Base-by-base conservation (phyloP, 2,888 invertebrate genomes). In the Athalia cordata region DNA sequence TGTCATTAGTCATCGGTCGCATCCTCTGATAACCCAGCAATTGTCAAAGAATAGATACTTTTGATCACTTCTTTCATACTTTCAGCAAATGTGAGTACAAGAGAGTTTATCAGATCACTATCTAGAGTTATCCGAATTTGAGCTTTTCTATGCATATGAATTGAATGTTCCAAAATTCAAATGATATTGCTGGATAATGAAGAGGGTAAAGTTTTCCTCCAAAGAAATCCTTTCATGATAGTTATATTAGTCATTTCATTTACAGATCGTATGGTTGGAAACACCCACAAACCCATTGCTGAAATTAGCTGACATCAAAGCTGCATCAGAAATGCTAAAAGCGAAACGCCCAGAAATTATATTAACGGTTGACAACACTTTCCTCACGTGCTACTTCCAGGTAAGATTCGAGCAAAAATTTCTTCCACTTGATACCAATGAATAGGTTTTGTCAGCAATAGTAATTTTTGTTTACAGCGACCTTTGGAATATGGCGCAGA, bases 261-360 rank as follows among this genome's bases (percentile, higher is more conserved):
- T 92, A 64, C 85, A 95, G 95, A 91, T 96, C 90, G 92, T 99
- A 61, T 99, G 99, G 98, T 90, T 98, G 80, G 99, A 99, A 91
- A 95, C 96, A 0, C 99, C 99, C 0, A 98, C 99, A n/a, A 99
- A 99, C 91, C 99, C 99, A 0, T 91, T 96, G 8, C 90, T 99
- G 83, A 97, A 97, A 92, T 92, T 99, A n/a, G 93, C 94, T 8
- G 98, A 99, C 88, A 96, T 99, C 77, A 92, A 93, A 84, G 94
- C 93, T 0, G 91, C 97, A 52, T 89, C 93, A 0, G 93, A 94
- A 79, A 91, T 94, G 0, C 92, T 94, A 77, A 94, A 93, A 85
- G 90, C 82, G 0, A 81, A 78, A 13, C 81, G 86, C 78, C 84
- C 88, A n/a, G 91, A 93, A 67, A 91, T 97, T 62, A 91, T 96